Base-by-base conservation (phyloP, 2,888 invertebrate genomes). In the Eledone cirrhosa region DNA sequence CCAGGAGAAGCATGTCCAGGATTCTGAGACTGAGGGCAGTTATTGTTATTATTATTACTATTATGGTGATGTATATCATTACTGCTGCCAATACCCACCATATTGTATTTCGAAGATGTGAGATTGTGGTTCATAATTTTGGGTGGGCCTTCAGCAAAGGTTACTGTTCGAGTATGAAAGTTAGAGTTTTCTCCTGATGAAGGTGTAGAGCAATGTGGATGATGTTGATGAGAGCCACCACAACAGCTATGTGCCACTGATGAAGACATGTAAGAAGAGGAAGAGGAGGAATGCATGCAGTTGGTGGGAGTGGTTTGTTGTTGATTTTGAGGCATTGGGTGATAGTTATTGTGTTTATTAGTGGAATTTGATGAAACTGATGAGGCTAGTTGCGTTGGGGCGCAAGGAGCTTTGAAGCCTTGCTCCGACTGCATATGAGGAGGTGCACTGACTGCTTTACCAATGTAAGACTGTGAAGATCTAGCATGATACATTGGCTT, bases 41-140 rank as follows among this genome's bases (percentile, higher is more conserved):
- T 75, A 33, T 24, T 24, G 75, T 16, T 63, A 76, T 22, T 78
- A 75, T 75, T 78, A 78, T 74, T 75, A 65, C 29, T 78, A 76
- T 27, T 77, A 80, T 82, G n/a, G 85, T 85, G 79, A 84, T 85
- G 63, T 82, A 82, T 19, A 82, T 82, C 79, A 82, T 77, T 78
- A 82, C 82, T 48, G 83, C 81, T 22, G 83, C 80, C 2, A 81
- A 78, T 24, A 78, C 80, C 41, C 41, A 41, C 41, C 8, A 31
- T 29, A 22, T 67, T 67, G 13, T 67, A 24, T 19, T 31, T 31
- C 19, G 67, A 67, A 67, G 67, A 22, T 16, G 67, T 74, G 24
- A 33, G 74, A 24, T 74, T 74, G 24, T 41, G 48, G 24, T 41
- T 74, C 16, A 41, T 31, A 22, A 41, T 24, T 33, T 48, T 74